Base-by-base conservation (phyloP, 2,888 invertebrate species). In the Caenorhabditis sp. region DNA sequence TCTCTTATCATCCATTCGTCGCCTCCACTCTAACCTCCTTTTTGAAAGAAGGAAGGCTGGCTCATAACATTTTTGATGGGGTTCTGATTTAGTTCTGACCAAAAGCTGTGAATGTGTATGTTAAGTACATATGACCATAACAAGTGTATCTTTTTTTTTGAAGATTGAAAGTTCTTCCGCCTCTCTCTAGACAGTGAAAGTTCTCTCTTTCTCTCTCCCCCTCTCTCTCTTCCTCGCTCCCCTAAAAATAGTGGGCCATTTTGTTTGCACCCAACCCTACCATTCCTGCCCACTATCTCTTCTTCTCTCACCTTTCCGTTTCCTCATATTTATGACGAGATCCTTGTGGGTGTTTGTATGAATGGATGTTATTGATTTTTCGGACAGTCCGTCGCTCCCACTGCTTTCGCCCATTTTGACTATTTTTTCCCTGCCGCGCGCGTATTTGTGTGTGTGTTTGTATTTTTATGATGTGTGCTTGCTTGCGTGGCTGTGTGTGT, bases 271-370 rank as follows among this genome's bases (percentile, higher is more conserved):
- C 35, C 62, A 62, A 64, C 55, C n/a, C 55, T 62, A 56, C 58
- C 74, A 28, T 65, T 58, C 40, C 67, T 47, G 32, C 58, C 35
- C 37, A 53, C 58, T 65, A 35, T 65, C 72, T 58, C 72, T 15
- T 24, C 51, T 74, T 28, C 58, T 51, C 8, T 8, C 20, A 2
- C 60, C 60, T 60, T 40, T 20, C 37, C 24, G 18, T 74, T 74
- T 74, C 47, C 37, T 64, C 58, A 74, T 72, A 71, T 70, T 72
- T 65, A 74, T 74, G 65, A 67, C 65, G 74, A 72, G 64, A 72
- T 72, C 65, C 65, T 32, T 32, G 32, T 32, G 32, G 4, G 32
- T 32, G 32, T 32, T 9, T 32, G 32, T 32, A 6, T 9, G n/a
- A 64, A 20, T 35, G 55, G 4, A 32, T 44, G 37, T 35, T 76